Conservation (phyloP, 1,140 invertebrate genomes). For the Drosophila miranda region DNA sequence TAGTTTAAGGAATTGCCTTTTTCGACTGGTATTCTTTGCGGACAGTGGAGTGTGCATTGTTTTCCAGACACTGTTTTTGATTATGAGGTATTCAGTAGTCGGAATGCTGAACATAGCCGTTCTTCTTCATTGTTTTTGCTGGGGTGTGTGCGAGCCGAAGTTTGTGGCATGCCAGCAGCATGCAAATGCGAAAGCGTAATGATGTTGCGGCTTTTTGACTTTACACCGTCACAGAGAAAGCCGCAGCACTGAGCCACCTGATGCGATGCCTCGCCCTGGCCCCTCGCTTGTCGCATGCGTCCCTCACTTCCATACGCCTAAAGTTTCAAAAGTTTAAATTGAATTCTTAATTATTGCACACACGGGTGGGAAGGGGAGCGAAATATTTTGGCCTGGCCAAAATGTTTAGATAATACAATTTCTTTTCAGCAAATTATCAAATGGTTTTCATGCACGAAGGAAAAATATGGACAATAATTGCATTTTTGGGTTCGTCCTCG, state of each 20-base stretch:
- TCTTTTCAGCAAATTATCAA: conserved; percentile 29
- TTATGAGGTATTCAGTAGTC: too few species aligned
- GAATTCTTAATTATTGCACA: conserved; percentile 57
- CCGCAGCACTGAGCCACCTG: conserved; percentile 35
- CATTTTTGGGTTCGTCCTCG: conserved; percentile 10
- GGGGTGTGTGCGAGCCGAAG: conserved; percentile 14
- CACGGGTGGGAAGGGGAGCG: neutral
- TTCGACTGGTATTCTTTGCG: too few species aligned
- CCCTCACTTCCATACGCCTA: neutral
- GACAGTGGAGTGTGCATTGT: too few species aligned
- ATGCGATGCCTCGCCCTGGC: conserved; percentile 20
- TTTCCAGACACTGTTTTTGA: too few species aligned
- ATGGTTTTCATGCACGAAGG: conserved; percentile 3
- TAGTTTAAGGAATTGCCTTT: too few species aligned
- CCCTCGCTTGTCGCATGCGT: conserved; percentile 1
- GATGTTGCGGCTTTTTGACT: conserved; percentile 60
- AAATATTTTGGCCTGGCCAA: neutral
- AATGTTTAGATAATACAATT: conserved; percentile 41
- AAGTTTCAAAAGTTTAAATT: conserved; percentile 58
- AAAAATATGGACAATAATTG: conserved; percentile 6
- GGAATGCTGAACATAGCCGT: too few species aligned
- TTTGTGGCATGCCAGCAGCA: conserved; percentile 31
- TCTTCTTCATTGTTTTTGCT: conserved; percentile 21
- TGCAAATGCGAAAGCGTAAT: conserved; percentile 50
- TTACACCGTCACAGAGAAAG: conserved; percentile 44